Base-by-base conservation (phyloP, 2,113 vertebrate genomes). In the Catharus minimus region DNA sequence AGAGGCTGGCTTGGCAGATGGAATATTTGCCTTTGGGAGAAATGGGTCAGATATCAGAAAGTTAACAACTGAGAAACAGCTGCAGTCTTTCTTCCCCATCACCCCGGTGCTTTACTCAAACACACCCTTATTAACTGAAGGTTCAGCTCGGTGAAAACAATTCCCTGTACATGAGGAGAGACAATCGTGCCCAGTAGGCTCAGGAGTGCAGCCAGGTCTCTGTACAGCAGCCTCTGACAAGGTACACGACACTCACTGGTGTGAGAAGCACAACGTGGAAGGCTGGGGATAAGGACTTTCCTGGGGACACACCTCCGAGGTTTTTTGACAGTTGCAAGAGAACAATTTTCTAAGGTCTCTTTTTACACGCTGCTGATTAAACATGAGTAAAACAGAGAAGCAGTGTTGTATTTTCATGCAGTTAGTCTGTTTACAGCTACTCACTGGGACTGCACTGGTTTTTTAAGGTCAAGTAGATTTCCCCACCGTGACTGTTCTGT, bases 21-120 rank as follows among this genome's bases (percentile, higher is more conserved):
- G 65, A 86, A 82, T 30, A 50, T 56, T 83, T 88, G 73, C 79
- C 65, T 92, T 68, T 79, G 61, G 80, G 53, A 91, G 65, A 83
- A 82, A 91, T 22, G 79, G 64, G 61, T 81, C 92, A 86, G 80
- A n/a, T 30, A 92, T 36, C 62, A 64, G 46, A 75, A 62, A 68
- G 46, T 67, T 67, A 78, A 67, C 75, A 87, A n/a, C 11, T 55
- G 28, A 92, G 28, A n/a, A 79, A 68, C 27, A 84, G 73, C 39
- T 66, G 68, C 11, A 38, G 36, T 21, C 39, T 82, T 84, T 57
- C 79, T 87, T 64, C 22, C 67, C 44, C 49, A 44, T n/a, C 38
- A 80, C 78, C 32, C 43, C 13, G 53, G 33, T 62, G 12, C 26
- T 77, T 77, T 46, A 53, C 49, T 82, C 53, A 71, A 53, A 72